Percentiles rank a stretch among this genome's conserved stretches.
These are phyloP conservation scores for Argopecten irradians DNA, from an alignment of 1,140 invertebrate species.

Conservation along the genomic window DNA sequence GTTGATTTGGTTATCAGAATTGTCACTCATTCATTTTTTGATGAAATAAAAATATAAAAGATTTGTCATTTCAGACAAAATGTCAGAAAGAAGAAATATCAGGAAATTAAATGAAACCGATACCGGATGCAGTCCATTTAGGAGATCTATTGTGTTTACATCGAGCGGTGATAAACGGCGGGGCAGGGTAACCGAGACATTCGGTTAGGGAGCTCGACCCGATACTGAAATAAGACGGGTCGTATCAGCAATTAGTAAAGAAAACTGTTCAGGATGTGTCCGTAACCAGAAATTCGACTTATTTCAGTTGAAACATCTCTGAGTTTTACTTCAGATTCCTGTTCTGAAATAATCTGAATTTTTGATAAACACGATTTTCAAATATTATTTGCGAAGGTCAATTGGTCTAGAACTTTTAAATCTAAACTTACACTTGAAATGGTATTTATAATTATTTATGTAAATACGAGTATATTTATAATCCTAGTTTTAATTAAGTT, in stretches of 20 bases:
- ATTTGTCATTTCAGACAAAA: slow-evolving; percentile 4
- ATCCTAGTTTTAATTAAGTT: too few relatives aligned
- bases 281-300: background rate
- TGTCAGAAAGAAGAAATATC: slow-evolving; percentile 11
- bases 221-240: background rate
- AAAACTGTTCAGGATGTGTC: background rate
- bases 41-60: slow-evolving; percentile 19
- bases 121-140: slow-evolving; percentile 5
- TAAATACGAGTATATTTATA: too few relatives aligned
- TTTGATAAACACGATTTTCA: background rate
- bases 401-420: background rate
- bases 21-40: slow-evolving; percentile 10
- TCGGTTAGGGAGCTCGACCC: background rate
- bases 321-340: too few relatives aligned
- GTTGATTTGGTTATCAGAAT: slow-evolving; percentile 22
- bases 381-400: background rate
- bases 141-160: slow-evolving; percentile 18
- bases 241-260: background rate
- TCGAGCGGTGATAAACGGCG: background rate
- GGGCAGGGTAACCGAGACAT: background rate
- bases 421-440: too few relatives aligned
- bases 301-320: background rate
- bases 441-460: too few relatives aligned
- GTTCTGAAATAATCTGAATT: too few relatives aligned
- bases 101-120: slow-evolving; percentile 18